Evolutionary conservation across 2,113 vertebrate species (phyloP).

Genomic region (Strix uralensis): DNA sequence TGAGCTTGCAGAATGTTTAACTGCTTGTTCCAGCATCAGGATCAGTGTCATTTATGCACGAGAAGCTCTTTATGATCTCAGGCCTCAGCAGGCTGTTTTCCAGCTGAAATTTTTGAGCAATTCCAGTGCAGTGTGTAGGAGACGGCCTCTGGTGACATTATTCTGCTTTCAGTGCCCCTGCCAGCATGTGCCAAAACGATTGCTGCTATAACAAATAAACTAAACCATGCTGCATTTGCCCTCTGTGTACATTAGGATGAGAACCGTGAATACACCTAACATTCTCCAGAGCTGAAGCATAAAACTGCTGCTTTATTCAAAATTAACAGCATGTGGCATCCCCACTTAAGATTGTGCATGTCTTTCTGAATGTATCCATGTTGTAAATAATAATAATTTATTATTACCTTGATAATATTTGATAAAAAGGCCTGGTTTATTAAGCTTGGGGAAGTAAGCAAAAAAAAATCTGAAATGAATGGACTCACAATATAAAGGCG

Average conservation of each 20-base stretch:
- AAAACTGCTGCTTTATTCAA: background rate
- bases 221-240: background rate
- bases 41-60: background rate
- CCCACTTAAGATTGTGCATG: fast-evolving
- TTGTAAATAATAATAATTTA: background rate
- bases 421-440: background rate
- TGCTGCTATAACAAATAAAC: background rate
- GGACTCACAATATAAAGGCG: background rate
- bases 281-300: background rate
- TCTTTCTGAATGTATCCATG: background rate
- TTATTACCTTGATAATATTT: background rate
- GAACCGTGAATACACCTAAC: background rate
- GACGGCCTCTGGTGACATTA: conserved; percentile 49
- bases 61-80: conserved; percentile 1
- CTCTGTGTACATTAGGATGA: background rate
- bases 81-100: background rate
- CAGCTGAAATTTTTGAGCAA: conserved; percentile 41
- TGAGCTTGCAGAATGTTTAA: background rate
- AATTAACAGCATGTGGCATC: background rate
- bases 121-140: conserved; percentile 28
- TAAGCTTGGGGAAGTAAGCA: background rate
- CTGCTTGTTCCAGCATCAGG: background rate
- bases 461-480: background rate
- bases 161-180: background rate
- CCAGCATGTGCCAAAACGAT: background rate